phyloP scores from a whole-genome alignment of 2,113 vertebrate genomes.

The Osmerus eperlanus region DNA sequence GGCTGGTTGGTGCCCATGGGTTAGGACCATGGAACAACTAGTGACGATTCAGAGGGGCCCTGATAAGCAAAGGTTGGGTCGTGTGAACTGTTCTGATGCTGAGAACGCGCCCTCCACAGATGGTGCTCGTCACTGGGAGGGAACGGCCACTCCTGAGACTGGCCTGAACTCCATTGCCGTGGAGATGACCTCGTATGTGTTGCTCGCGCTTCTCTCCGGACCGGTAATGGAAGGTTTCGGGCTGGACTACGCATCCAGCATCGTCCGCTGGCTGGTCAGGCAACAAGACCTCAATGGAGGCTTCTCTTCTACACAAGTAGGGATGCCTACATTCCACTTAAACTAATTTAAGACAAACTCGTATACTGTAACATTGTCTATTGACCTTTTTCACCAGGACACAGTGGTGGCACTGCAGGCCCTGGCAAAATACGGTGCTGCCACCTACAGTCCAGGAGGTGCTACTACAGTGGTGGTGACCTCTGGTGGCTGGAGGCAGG shows the following conservation, averaged over 20 bases:
- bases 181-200: slow-evolving; percentile 77
- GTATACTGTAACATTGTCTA: no score
- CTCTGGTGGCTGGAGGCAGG: slow-evolving; percentile 49
- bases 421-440: slow-evolving; percentile 74
- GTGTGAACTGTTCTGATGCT: no score
- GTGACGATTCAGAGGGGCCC: no score
- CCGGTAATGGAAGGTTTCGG: slow-evolving; percentile 50
- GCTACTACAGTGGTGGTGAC: slow-evolving; percentile 67
- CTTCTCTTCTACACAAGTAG: slow-evolving; percentile 85
- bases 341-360: no score
- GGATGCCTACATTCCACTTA: background rate
- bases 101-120: slow-evolving; percentile 15
- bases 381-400: slow-evolving; percentile 68
- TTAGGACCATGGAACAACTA: no score
- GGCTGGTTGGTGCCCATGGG: no score
- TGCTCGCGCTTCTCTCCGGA: slow-evolving; percentile 73
- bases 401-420: slow-evolving; percentile 87
- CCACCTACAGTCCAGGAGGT: slow-evolving; percentile 61
- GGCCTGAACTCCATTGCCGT: slow-evolving; percentile 68
- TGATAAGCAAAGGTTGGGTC: background rate
- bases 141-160: slow-evolving; percentile 34
- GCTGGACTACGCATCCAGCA: slow-evolving; percentile 61
- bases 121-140: slow-evolving; percentile 56
- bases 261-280: slow-evolving; percentile 76
- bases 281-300: slow-evolving; percentile 83